Percentiles rank a stretch among this genome's conserved stretches.
phyloP scores from a whole-genome alignment of 2,888 invertebrate species.

The Hydropsyche betteni region DNA sequence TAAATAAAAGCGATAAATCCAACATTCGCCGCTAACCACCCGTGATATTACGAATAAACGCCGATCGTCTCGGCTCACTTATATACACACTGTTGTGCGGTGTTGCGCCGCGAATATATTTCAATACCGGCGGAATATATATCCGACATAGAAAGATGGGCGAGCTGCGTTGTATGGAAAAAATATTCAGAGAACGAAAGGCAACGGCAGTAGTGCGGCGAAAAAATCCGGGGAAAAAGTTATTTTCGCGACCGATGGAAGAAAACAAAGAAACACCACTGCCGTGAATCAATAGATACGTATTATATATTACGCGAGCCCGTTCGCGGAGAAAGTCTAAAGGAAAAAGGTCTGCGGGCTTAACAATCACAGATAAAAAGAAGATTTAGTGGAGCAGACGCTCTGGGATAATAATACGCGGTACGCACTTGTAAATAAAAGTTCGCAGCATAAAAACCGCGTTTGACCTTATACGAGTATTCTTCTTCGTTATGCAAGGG shows the following conservation, averaged over 20 bases:
- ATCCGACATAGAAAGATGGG: background rate
- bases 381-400: slow-evolving; percentile 45
- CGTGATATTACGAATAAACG: slow-evolving; percentile 25
- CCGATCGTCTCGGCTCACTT: slow-evolving; percentile 7
- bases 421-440: slow-evolving; percentile 31
- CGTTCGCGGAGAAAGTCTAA: slow-evolving; percentile 26
- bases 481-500: too few species aligned
- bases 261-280: slow-evolving; percentile 37
- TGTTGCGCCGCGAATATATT: slow-evolving; percentile 2
- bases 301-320: background rate
- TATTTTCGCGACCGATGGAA: slow-evolving; percentile 30
- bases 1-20: slow-evolving; percentile 23
- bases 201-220: background rate
- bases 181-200: background rate
- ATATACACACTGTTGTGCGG: background rate
- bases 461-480: slow-evolving; percentile 6
- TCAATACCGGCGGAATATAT: background rate
- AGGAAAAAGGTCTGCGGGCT: slow-evolving; percentile 42
- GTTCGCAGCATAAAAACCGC: slow-evolving; percentile 8
- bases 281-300: slow-evolving; percentile 36
- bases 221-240: slow-evolving; percentile 26
- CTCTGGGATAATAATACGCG: slow-evolving; percentile 43
- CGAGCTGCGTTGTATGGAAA: background rate
- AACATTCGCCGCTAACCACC: slow-evolving; percentile 16
- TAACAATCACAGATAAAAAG: slow-evolving; percentile 47